phyloP scores from a whole-genome alignment of 2,797 vertebrate genomes.

The Betta splendens region DNA sequence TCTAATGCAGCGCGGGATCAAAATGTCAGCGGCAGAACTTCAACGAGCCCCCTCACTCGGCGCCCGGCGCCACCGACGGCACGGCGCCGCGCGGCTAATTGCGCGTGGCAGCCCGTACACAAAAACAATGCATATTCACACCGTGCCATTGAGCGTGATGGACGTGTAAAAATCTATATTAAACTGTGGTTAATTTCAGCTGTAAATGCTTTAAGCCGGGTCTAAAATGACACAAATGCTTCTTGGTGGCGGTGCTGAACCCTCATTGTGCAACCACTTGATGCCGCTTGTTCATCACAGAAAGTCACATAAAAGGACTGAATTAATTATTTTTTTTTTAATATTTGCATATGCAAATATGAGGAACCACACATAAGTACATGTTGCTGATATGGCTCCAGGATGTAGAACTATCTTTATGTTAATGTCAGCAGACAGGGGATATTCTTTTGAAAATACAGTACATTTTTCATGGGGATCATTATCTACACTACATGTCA shows the following conservation, averaged over 20 bases:
- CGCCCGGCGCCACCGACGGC: constrained; percentile 66
- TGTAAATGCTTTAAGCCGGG: constrained; percentile 64
- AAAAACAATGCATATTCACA: constrained; percentile 69
- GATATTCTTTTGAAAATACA: constrained; percentile 77
- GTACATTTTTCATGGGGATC: constrained; percentile 78
- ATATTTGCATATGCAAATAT: constrained; percentile 81
- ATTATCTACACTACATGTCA: constrained; percentile 78
- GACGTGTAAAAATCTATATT: constrained; percentile 73
- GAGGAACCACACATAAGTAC: constrained; percentile 72
- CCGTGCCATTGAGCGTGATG: constrained; percentile 64
- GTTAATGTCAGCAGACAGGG: constrained; percentile 77
- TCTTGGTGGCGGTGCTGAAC: constrained; percentile 71
- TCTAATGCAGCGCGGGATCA: constrained; percentile 80
- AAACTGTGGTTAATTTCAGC: constrained; percentile 76
- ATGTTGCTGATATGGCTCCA: constrained; percentile 77
- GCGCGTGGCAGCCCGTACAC: constrained; percentile 65
- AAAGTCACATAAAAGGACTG: constrained; percentile 79
- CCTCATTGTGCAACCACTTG: constrained; percentile 77
- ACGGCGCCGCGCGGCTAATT: constrained; percentile 73
- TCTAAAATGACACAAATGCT: constrained; percentile 70
- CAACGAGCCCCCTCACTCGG: constrained; percentile 67
- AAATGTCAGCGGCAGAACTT: constrained; percentile 77
- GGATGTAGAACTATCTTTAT: constrained; percentile 80
- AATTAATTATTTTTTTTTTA: constrained; percentile 61
- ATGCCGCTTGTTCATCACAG: constrained; percentile 76